Evolutionary conservation across 1,140 invertebrate genomes (phyloP).

Genomic region (Gyrodactylus salaris): DNA sequence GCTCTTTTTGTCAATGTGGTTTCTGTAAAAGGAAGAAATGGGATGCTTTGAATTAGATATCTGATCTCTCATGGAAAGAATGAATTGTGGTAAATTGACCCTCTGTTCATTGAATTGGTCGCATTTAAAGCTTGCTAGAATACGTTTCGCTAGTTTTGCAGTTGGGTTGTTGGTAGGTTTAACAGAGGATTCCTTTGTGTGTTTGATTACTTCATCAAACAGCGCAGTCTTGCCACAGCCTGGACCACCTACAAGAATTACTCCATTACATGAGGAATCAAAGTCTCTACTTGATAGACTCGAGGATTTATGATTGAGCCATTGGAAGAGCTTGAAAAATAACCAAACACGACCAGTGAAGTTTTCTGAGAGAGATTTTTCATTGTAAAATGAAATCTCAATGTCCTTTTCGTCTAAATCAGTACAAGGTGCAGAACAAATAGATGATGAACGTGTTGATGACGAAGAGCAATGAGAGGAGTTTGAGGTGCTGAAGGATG

Average conservation of each 20-base stretch:
- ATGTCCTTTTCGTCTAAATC: background rate
- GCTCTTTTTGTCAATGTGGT: background rate
- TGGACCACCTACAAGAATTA: constrained; percentile 44
- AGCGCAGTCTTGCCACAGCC: constrained; percentile 44
- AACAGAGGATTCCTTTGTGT: constrained; percentile 25
- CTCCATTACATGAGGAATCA: constrained; percentile 28
- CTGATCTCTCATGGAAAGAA: constrained; percentile 44
- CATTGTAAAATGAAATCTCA: background rate
- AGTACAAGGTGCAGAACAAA: too few relatives aligned
- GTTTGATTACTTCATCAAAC: constrained; percentile 49
- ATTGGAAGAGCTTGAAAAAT: constrained; percentile 60
- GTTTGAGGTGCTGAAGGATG: too few relatives aligned
- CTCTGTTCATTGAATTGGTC: constrained; percentile 25
- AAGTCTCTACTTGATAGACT: constrained; percentile 3
- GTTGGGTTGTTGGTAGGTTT: constrained; percentile 11
- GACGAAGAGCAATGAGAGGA: background rate
- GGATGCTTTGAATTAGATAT: constrained; percentile 24
- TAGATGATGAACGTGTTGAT: background rate
- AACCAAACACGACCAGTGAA: constrained; percentile 63
- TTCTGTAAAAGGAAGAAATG: constrained; percentile 25
- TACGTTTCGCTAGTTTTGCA: constrained; percentile 12
- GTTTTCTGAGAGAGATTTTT: constrained; percentile 16
- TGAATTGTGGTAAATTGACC: constrained; percentile 43
- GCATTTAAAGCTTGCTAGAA: constrained; percentile 18
- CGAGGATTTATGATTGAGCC: constrained; percentile 29